phyloP scores from a whole-genome alignment of 2,797 vertebrate species.

The Rhynchonycteris naso region DNA sequence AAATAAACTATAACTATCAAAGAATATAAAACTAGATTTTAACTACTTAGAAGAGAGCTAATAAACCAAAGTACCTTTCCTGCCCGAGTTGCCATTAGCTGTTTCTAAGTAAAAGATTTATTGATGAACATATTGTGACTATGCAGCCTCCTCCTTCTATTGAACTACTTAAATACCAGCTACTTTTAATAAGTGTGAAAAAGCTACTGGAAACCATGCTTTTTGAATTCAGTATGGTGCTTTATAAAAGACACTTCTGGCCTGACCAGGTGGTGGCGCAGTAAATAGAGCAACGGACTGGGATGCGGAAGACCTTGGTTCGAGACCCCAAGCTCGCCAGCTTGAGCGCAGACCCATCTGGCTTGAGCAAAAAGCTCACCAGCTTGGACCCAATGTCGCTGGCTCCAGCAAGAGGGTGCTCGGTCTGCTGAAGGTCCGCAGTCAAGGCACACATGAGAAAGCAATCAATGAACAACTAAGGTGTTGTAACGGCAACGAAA shows the following conservation, averaged over 20 bases:
- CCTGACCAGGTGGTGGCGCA: no score
- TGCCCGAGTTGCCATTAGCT: background rate
- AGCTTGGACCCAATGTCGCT: no score
- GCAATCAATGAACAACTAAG: no score
- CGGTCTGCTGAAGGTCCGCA: no score
- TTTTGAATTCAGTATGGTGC: background rate
- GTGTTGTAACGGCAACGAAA: no score
- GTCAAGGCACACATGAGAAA: no score
- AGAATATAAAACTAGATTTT: background rate
- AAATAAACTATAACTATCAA: background rate
- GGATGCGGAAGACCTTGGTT: no score
- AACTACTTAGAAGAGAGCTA: background rate
- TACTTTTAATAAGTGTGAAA: slow-evolving; percentile 36
- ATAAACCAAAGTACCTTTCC: background rate
- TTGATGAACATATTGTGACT: background rate
- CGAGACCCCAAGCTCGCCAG: no score
- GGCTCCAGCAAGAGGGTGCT: no score
- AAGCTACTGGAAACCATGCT: background rate
- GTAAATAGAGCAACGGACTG: no score
- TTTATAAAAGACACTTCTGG: background rate
- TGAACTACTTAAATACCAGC: slow-evolving; percentile 35
- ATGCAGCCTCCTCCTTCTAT: background rate
- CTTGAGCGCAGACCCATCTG: no score
- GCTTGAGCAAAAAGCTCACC: no score
- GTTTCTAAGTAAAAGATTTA: slow-evolving; percentile 24